Base-by-base conservation (phyloP, 2,113 vertebrate genomes). In the Trochalopteron elliotii region DNA sequence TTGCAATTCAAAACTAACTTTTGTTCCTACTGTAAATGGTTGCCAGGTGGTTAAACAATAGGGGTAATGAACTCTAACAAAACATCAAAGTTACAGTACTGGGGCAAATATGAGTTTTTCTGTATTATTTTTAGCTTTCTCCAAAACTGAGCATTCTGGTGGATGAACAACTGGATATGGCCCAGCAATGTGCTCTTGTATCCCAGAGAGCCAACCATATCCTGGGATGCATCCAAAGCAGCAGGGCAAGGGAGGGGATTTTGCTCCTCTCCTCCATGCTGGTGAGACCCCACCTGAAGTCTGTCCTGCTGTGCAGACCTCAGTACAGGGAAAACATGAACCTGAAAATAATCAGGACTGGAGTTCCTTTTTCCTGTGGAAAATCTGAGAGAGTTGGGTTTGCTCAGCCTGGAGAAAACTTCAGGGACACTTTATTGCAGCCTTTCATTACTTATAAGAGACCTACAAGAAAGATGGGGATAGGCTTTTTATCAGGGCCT, bases 181-280 rank as follows among this genome's bases (percentile, higher is more conserved):
- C 47, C 63, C 2, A 3, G 47, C n/a, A 76, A 11, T 2, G 13
- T 76, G 9, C 2, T 2, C 20, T 47, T 2, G 0, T 17, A 61
- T n/a, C 12, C 30, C 40, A 67, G 16, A 67, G 37, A 6, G 17
- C 25, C 24, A 44, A 1, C 10, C 0, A 0, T 49, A 2, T 25
- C n/a, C 27, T 57, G 53, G 18, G 21, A 33, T 72, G 11, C 39
- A 39, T 39, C 55, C n/a, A 30, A 31, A 81, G 37, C 4, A 63
- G 47, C 30, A 47, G 50, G 23, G 31, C 1, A 1, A 47, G 15
- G 40, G 16, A 40, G 12, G 35, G 0, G 23, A 71, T 72, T 63
- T 15, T 67, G 10, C 12, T 25, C 25, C 13, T 59, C 35, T 65
- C 0, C 23, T 77, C 25, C 35, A 0, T 27, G 52, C 35, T 57